Conservation (phyloP, 2,113 vertebrate species). For the Nesoenas mayeri region DNA sequence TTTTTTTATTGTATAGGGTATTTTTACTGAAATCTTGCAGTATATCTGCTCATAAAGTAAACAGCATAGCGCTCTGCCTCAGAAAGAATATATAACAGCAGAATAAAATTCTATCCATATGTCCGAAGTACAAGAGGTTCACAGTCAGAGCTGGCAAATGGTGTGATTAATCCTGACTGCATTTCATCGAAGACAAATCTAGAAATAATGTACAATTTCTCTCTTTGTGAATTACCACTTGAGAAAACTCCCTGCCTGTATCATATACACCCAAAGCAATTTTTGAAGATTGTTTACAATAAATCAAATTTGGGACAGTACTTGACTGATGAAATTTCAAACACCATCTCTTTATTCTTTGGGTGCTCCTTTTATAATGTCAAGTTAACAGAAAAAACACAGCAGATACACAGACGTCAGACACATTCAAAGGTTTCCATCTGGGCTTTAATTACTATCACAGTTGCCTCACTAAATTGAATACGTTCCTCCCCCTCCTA, state of each 20-base stretch:
- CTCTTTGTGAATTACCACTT: slow-evolving; percentile 55
- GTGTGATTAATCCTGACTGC: slow-evolving; percentile 59
- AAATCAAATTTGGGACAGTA: slow-evolving; percentile 59
- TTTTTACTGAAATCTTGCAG: neutral
- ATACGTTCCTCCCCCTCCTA: slow-evolving; percentile 28
- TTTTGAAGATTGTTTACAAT: slow-evolving; percentile 59
- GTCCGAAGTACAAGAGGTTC: slow-evolving; percentile 53
- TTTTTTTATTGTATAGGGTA: neutral
- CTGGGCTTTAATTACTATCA: slow-evolving; percentile 59
- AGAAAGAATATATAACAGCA: neutral
- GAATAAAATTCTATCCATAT: slow-evolving; percentile 54
- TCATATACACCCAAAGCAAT: slow-evolving; percentile 39
- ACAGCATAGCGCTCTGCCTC: neutral
- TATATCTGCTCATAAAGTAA: neutral
- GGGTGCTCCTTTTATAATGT: slow-evolving; percentile 59
- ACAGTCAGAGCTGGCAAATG: slow-evolving; percentile 42
- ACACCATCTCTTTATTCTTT: slow-evolving; percentile 52
- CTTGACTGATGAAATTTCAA: slow-evolving; percentile 69
- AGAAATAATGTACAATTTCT: slow-evolving; percentile 58
- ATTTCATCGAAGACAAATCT: slow-evolving; percentile 62
- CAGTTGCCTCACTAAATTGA: slow-evolving; percentile 63
- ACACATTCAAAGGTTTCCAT: slow-evolving; percentile 61
- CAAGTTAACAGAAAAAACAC: slow-evolving; percentile 62
- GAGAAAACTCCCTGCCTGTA: slow-evolving; percentile 33
- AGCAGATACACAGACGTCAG: slow-evolving; percentile 27